Evolutionary conservation across 2,113 vertebrate genomes (phyloP).

Genomic region (Leucoraja erinaceus): DNA sequence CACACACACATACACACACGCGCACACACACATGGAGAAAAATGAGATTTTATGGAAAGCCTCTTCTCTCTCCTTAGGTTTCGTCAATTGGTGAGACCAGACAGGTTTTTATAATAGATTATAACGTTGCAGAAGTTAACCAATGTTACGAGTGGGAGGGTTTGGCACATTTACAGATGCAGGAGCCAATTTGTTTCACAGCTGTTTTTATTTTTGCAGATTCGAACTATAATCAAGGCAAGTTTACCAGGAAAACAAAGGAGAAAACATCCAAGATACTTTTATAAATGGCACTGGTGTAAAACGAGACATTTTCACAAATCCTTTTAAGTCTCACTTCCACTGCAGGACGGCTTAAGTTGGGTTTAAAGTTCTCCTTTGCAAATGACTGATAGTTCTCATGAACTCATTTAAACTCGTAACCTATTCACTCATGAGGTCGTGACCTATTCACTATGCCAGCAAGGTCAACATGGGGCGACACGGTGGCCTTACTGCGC

Average conservation of each 20-base stretch:
- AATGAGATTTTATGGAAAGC: neutral
- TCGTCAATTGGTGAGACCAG: conserved; percentile 8
- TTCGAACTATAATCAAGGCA: neutral
- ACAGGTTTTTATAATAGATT: conserved; percentile 19
- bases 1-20: too few relatives aligned
- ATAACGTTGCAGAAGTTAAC: neutral
- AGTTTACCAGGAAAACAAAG: neutral
- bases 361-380: conserved; percentile 6
- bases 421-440: too few relatives aligned
- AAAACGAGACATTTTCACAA: neutral
- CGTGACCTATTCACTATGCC: too few relatives aligned
- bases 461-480: too few relatives aligned
- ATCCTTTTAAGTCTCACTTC: neutral
- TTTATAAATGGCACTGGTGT: neutral
- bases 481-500: too few relatives aligned
- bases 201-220: neutral
- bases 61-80: neutral
- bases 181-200: neutral
- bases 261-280: neutral
- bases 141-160: neutral
- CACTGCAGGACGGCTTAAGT: neutral
- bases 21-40: too few relatives aligned
- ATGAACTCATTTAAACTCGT: neutral
- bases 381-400: neutral
- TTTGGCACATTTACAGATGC: neutral